Conservation (phyloP, 1,140 invertebrate species). For the Ostrea edulis region DNA sequence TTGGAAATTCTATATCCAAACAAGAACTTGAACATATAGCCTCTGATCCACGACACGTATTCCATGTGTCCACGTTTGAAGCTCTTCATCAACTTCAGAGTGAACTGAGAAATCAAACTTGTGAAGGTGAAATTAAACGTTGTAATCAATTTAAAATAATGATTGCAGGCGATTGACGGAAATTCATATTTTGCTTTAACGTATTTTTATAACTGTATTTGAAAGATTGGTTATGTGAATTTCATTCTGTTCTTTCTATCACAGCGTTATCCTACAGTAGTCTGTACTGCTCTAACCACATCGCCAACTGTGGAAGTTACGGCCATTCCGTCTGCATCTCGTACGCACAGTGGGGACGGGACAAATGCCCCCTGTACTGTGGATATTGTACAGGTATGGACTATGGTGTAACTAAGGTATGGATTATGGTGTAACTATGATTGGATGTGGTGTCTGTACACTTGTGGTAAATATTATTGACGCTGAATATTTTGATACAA, state of each 20-base stretch:
- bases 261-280: conserved; percentile 12
- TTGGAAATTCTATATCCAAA: conserved; percentile 12
- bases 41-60: conserved; percentile 42
- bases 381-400: conserved; percentile 38
- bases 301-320: conserved; percentile 18
- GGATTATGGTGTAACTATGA: too few species aligned
- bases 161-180: too few species aligned
- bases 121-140: conserved; percentile 51
- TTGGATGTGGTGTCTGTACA: too few species aligned
- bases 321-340: neutral
- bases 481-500: too few species aligned
- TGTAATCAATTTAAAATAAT: too few species aligned
- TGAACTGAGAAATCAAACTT: conserved; percentile 54
- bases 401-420: too few species aligned
- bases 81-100: conserved; percentile 53
- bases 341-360: conserved; percentile 24
- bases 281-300: conserved; percentile 13
- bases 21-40: conserved; percentile 33
- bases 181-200: too few species aligned
- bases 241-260: neutral
- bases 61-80: conserved; percentile 56
- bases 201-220: too few species aligned
- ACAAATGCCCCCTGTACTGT: conserved; percentile 38
- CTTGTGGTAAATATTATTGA: too few species aligned
- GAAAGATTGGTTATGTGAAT: neutral